phyloP scores from a whole-genome alignment of 2,113 vertebrate species.

The Erythrolamprus reginae region DNA sequence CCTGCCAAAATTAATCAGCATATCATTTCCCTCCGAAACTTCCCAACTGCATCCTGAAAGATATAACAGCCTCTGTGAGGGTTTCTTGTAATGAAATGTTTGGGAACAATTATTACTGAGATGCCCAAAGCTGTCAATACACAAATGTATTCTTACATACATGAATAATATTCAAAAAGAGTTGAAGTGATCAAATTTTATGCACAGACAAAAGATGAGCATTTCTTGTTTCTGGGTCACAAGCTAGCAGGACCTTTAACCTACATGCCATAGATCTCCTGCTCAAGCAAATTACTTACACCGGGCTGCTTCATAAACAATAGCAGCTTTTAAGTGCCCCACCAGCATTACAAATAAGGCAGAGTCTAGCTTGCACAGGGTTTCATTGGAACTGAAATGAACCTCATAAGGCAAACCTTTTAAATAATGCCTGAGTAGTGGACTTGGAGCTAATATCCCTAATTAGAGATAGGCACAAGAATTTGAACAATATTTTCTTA shows the following conservation, averaged over 20 bases:
- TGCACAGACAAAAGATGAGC: conserved; percentile 48
- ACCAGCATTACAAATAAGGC: conserved; percentile 55
- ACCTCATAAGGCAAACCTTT: conserved; percentile 43
- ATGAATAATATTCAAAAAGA: conserved; percentile 39
- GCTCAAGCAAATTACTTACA: conserved; percentile 68
- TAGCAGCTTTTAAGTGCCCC: conserved; percentile 49
- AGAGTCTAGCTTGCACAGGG: conserved; percentile 6
- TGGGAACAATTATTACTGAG: conserved; percentile 22
- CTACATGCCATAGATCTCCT: conserved; percentile 64
- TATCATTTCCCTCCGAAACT: not conserved
- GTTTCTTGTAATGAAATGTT: conserved; percentile 27
- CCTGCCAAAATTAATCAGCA: conserved; percentile 2
- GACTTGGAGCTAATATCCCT: not conserved
- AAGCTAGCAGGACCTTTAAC: conserved; percentile 51
- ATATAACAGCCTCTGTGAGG: conserved; percentile 14
- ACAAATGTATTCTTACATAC: not conserved
- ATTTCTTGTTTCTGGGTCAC: conserved; percentile 62
- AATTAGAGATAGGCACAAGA: not conserved
- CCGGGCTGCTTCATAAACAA: conserved; percentile 65
- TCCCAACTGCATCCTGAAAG: not conserved
- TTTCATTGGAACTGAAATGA: conserved; percentile 57
- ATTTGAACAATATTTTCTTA: not conserved
- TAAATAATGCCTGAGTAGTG: conserved; percentile 36
- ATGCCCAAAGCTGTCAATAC: conserved; percentile 31
- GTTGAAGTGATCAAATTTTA: conserved; percentile 51